These are phyloP conservation scores for Sebastolobus altivelis DNA, from an alignment of 2,797 vertebrate species.

Conservation along the genomic window DNA sequence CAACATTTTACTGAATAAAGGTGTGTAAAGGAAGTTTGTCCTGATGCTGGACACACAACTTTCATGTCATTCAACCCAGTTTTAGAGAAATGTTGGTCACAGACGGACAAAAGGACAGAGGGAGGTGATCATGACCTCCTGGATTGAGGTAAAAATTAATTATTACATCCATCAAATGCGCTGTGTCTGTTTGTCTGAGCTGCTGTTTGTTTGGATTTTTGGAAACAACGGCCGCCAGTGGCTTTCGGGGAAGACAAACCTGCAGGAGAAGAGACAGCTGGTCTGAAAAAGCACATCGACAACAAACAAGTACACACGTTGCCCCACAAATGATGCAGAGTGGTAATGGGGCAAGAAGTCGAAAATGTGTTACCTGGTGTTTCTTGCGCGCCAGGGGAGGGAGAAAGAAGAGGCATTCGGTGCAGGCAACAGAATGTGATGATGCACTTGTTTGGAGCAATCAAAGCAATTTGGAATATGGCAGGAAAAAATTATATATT, in stretches of 20 bases:
- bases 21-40: background rate
- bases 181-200: constrained; percentile 25
- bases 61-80: background rate
- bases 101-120: constrained; percentile 14
- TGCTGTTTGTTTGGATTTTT: constrained; percentile 26
- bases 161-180: constrained; percentile 32
- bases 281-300: constrained; percentile 29
- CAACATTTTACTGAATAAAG: background rate
- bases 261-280: constrained; percentile 17
- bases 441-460: constrained; percentile 15
- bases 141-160: constrained; percentile 17
- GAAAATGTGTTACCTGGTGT: constrained; percentile 27
- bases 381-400: background rate
- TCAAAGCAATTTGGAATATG: constrained; percentile 17
- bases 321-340: constrained; percentile 39
- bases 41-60: background rate
- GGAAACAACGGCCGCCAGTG: constrained; percentile 9
- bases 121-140: constrained; percentile 1
- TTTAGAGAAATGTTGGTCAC: background rate
- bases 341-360: constrained; percentile 59
- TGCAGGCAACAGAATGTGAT: constrained; percentile 4
- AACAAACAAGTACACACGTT: constrained; percentile 29
- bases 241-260: constrained; percentile 22
- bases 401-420: background rate
- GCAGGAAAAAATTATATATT: background rate